Percentiles rank a stretch among this genome's conserved stretches.
phyloP scores from a whole-genome alignment of 2,113 vertebrate genomes.

The Athene noctua region DNA sequence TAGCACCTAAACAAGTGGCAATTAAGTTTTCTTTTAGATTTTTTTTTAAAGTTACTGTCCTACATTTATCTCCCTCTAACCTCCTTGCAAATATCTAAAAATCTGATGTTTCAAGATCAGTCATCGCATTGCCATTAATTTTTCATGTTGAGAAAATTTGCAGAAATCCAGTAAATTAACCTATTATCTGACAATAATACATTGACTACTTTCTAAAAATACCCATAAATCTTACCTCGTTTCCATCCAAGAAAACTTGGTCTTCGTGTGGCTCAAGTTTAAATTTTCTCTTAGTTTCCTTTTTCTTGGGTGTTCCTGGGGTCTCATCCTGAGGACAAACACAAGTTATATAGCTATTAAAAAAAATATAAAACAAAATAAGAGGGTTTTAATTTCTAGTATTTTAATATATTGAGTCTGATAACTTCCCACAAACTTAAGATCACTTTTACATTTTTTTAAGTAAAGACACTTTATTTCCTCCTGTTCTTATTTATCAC shows the following conservation, averaged over 20 bases:
- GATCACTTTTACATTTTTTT: not conserved
- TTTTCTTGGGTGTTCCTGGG: conserved; percentile 96
- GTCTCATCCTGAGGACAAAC: conserved; percentile 85
- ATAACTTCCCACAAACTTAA: not conserved
- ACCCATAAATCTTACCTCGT: conserved; percentile 80
- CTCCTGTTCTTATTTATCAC: not conserved
- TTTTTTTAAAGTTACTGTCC: not conserved
- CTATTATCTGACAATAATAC: not conserved
- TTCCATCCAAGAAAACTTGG: conserved; percentile 95
- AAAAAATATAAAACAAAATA: not conserved
- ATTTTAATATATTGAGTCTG: not conserved
- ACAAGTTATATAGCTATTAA: not conserved
- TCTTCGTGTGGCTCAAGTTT: conserved; percentile 98
- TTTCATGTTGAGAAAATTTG: not conserved
- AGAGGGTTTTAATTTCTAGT: not conserved
- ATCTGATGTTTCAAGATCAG: not conserved
- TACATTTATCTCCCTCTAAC: not conserved
- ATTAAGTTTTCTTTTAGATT: not conserved
- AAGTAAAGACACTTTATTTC: not conserved
- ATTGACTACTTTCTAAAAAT: not conserved
- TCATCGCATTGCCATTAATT: not conserved
- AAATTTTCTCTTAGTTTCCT: conserved; percentile 98
- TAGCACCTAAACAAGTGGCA: not conserved
- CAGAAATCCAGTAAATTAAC: not conserved
- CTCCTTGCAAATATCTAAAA: not conserved